A percentile compares a stretch with the other conserved stretches of the same genome.
Evolutionary conservation across 2,113 vertebrate genomes (phyloP).

Genomic region (Colius striatus): DNA sequence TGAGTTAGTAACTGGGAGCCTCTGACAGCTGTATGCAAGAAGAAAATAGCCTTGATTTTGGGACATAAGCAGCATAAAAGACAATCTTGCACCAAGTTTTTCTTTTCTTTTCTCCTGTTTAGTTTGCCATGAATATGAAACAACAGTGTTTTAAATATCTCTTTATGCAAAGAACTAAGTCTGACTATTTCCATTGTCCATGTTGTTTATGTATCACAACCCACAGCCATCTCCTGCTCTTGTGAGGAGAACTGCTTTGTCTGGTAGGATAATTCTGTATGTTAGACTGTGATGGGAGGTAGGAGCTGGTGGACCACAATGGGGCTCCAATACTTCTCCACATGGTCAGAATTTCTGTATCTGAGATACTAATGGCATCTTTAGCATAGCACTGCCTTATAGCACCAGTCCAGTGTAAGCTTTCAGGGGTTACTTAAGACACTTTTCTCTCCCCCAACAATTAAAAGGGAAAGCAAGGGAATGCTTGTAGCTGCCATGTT

Average conservation of each 20-base stretch:
- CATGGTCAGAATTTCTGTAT: not conserved
- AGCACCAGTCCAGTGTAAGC: not conserved
- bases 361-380: fast-evolving
- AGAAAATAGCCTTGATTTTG: not conserved
- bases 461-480: not conserved
- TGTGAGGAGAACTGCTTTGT: not conserved
- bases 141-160: not conserved
- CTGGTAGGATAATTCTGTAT: not conserved
- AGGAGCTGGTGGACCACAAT: not conserved
- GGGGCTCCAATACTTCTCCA: not conserved
- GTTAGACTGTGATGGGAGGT: not conserved
- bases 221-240: not conserved
- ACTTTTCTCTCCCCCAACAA: fast-evolving
- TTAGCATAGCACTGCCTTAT: not conserved
- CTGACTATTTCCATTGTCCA: not conserved
- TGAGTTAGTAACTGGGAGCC: constrained; percentile 16
- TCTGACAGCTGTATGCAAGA: not conserved
- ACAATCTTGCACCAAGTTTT: not conserved
- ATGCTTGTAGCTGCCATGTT: not conserved
- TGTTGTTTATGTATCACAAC: not conserved
- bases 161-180: not conserved
- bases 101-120: not conserved
- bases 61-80: not conserved
- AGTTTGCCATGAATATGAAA: not conserved
- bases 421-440: not conserved